A percentile compares a stretch with the other conserved stretches of the same genome.
phyloP scores from a whole-genome alignment of 2,888 invertebrate genomes.

The Hyposoter dolosus region DNA sequence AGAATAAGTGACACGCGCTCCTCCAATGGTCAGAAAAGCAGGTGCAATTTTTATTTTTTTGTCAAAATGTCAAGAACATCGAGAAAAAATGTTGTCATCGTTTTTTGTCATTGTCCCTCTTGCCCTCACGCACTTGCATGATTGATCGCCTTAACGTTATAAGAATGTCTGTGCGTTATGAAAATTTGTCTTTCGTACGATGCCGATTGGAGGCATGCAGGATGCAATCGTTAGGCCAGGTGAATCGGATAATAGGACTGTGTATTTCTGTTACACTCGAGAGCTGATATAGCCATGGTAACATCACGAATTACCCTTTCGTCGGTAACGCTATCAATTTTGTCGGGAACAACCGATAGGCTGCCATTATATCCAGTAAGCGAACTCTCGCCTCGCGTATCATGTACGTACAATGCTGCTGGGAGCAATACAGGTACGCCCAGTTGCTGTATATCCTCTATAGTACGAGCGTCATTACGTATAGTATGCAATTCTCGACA shows the following conservation, averaged over 20 bases:
- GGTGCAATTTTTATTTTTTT: too few relatives aligned
- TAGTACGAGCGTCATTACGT: constrained; percentile 37
- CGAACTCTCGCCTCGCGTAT: constrained; percentile 62
- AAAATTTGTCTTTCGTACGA: constrained; percentile 1
- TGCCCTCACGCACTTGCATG: neutral
- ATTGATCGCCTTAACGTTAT: neutral
- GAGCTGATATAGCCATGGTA: constrained; percentile 66
- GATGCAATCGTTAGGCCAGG: constrained; percentile 10
- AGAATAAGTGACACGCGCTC: too few relatives aligned
- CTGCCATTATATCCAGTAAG: constrained; percentile 75
- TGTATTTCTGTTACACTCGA: constrained; percentile 48
- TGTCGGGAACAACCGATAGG: constrained; percentile 77
- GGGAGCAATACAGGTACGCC: constrained; percentile 44
- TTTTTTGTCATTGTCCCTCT: neutral
- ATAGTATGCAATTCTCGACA: constrained; percentile 33
- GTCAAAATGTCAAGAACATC: too few relatives aligned
- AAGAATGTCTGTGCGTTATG: neutral
- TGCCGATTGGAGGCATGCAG: neutral
- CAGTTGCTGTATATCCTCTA: constrained; percentile 31
- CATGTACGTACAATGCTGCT: constrained; percentile 56
- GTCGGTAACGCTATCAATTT: constrained; percentile 81
- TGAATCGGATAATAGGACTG: constrained; percentile 20
- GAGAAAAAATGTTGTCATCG: too few relatives aligned
- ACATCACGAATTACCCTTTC: constrained; percentile 80
- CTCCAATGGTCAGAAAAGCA: too few relatives aligned